A percentile compares a stretch with the other conserved stretches of the same genome.
Conservation (phyloP, 1,140 invertebrate genomes). For the Neoseiulus cucumeris region DNA sequence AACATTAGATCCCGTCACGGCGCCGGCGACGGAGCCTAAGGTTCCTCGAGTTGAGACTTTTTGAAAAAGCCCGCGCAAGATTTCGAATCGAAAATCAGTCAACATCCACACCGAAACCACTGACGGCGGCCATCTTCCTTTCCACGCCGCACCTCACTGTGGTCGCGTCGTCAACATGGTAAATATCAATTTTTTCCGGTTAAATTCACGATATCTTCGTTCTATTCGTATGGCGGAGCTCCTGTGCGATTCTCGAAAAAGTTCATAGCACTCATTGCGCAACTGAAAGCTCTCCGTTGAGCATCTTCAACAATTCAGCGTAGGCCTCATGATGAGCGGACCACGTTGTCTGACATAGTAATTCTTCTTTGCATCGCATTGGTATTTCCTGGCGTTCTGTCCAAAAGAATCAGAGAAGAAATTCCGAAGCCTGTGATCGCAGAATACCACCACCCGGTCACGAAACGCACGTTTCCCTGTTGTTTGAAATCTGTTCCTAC, state of each 20-base stretch:
- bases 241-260: background rate
- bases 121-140: background rate
- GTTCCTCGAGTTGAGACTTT: too few relatives aligned
- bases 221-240: background rate
- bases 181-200: background rate
- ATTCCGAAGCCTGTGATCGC: background rate
- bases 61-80: too few relatives aligned
- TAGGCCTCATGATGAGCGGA: background rate
- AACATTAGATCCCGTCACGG: too few relatives aligned
- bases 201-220: background rate
- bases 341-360: background rate
- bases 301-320: background rate
- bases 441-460: background rate
- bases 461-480: background rate
- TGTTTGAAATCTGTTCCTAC: background rate
- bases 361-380: background rate
- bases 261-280: background rate
- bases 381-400: background rate
- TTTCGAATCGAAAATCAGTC: background rate
- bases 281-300: background rate
- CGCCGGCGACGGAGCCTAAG: too few relatives aligned
- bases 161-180: conserved; percentile 2
- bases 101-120: background rate
- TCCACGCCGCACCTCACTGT: background rate
- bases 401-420: background rate